A percentile compares a stretch with the other conserved stretches of the same genome.
These are phyloP conservation scores for Oceanodroma tethys DNA, from an alignment of 2,113 vertebrate genomes.

Conservation along the genomic window DNA sequence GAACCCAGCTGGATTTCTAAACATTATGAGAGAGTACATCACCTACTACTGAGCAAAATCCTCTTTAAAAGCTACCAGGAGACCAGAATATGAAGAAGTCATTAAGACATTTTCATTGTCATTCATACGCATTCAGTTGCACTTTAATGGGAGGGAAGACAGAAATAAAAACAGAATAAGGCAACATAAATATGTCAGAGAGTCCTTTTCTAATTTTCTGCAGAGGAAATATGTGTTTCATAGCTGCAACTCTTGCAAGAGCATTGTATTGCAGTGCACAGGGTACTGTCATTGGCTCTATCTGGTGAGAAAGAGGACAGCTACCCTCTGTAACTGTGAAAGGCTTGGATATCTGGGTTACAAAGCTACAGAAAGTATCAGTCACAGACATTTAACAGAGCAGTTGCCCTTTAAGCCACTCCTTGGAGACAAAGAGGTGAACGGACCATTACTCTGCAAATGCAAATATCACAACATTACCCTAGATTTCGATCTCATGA, in stretches of 20 bases:
- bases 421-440: not conserved
- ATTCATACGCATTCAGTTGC: not conserved
- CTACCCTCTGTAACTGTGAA: not conserved
- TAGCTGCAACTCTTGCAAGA: not conserved
- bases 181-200: not conserved
- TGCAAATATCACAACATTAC: constrained; percentile 65
- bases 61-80: not conserved
- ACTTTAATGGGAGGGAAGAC: not conserved
- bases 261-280: not conserved
- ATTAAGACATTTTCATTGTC: not conserved
- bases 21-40: not conserved
- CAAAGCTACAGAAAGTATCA: not conserved
- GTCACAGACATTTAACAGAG: not conserved
- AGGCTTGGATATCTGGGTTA: not conserved
- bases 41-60: not conserved
- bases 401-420: not conserved
- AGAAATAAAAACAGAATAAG: not conserved
- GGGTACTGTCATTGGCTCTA: not conserved
- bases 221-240: not conserved
- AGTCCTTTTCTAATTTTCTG: not conserved
- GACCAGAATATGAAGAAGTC: not conserved
- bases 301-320: not conserved
- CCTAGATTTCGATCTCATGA: constrained; percentile 95
- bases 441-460: not conserved
- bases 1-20: not conserved